Evolutionary conservation across 2,888 invertebrate genomes (phyloP).

Genomic region (Parapristionchus giblindavisi): DNA sequence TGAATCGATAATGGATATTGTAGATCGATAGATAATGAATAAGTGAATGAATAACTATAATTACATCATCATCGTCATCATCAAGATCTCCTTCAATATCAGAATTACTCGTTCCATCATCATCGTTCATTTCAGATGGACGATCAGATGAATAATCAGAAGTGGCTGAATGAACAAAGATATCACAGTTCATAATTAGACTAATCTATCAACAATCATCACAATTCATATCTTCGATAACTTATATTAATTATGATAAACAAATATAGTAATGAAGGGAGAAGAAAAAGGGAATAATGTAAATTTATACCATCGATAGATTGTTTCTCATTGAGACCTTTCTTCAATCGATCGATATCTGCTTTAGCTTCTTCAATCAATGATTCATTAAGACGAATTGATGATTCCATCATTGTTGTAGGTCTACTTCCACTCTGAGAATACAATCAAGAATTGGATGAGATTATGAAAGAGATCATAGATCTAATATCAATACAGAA

Average conservation of each 20-base stretch:
- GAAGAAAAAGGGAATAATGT: no score
- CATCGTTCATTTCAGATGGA: conserved; percentile 42
- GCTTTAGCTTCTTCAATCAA: conserved; percentile 53
- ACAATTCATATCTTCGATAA: no score
- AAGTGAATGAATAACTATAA: conserved; percentile 49
- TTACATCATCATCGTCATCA: conserved; percentile 41
- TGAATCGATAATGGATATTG: background rate
- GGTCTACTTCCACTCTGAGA: background rate
- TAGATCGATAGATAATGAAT: background rate
- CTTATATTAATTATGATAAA: no score
- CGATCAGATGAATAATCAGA: conserved; percentile 52
- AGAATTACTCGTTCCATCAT: conserved; percentile 63
- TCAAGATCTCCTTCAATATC: conserved; percentile 41
- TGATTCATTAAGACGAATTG: conserved; percentile 16
- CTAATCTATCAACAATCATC: no score
- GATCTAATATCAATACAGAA: no score
- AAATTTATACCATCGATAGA: conserved; percentile 18
- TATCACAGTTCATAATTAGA: no score
- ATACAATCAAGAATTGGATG: no score
- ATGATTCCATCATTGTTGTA: background rate
- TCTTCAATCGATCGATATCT: conserved; percentile 56
- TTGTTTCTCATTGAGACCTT: conserved; percentile 42
- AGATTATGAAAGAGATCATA: background rate
- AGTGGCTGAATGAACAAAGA: conserved; percentile 39
- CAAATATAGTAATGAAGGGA: no score